Base-by-base conservation (phyloP, 2,888 invertebrate genomes). In the Laothoe populi region DNA sequence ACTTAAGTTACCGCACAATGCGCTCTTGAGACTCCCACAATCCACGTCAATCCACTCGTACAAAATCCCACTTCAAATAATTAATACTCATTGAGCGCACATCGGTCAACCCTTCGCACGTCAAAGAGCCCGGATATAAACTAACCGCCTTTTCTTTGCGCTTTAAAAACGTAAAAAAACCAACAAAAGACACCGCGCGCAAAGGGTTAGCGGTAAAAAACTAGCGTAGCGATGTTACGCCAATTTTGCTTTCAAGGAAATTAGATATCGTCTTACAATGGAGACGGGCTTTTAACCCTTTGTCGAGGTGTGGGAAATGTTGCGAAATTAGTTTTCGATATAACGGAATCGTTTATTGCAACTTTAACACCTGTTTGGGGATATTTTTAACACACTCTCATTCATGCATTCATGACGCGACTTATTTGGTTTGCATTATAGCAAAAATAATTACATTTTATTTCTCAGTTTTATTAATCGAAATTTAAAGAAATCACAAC, bases 111-210 rank as follows among this genome's bases (percentile, higher is more conserved):
- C 90, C 88, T 86, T 53, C 80, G 84, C 84, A 87, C 78, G 87
- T 88, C 88, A 90, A 88, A 83, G 79, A 81, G 69, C 72, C 90
- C 92, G 92, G 92, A 92, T 90, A 92, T 92, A 92, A 92, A 92
- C 92, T 89, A 86, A 90, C 92, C 92, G 92, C 92, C 92, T 91
- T 90, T 92, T 92, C 91, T 92, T 92, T 90, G 82, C 92, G 87
- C 92, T 82, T 77, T 72, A 71, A 79, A 80, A 84, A 49, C 79
- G 73, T 77, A 81, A 83, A 81, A 81, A 82, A 82, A 78, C 71
- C 78, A 71, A 88, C 84, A 88, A 88, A 85, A 81, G 81, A 35
- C 53, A 53, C 31, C 31, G 81, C 82, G 82, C 85, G 84, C 80
- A 84, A 89, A 85, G 86, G 88, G 87, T 86, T 86, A 74, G 71